Conservation (phyloP, 2,113 vertebrate genomes). For the Rhagologus leucostigma region DNA sequence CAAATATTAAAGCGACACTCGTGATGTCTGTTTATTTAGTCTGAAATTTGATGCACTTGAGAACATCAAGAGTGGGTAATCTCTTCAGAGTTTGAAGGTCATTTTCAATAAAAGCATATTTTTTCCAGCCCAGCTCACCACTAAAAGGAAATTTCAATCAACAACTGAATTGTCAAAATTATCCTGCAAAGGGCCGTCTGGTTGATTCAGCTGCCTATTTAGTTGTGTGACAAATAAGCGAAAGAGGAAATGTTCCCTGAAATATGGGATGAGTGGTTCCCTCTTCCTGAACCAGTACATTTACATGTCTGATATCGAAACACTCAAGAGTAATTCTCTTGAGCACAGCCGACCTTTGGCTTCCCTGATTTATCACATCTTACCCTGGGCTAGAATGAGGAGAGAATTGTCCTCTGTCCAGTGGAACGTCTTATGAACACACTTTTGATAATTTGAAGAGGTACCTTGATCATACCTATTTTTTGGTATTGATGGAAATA, state of each 20-base stretch:
- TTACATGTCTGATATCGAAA: neutral
- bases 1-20: rapidly evolving
- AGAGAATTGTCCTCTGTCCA: neutral
- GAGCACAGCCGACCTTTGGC: neutral
- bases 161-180: neutral
- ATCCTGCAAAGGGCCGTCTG: neutral
- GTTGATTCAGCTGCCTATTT: neutral
- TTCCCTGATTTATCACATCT: neutral
- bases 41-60: neutral
- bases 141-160: neutral
- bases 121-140: neutral
- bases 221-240: neutral
- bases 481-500: neutral
- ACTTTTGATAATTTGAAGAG: neutral
- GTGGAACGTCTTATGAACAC: neutral
- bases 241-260: neutral
- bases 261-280: neutral
- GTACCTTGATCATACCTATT: neutral
- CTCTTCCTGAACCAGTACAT: neutral
- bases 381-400: neutral
- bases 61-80: neutral
- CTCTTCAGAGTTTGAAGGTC: neutral
- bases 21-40: neutral
- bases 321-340: neutral
- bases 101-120: neutral